Base-by-base conservation (phyloP, 92 coral and sea anemone genomes). In the Ricordea florida region DNA sequence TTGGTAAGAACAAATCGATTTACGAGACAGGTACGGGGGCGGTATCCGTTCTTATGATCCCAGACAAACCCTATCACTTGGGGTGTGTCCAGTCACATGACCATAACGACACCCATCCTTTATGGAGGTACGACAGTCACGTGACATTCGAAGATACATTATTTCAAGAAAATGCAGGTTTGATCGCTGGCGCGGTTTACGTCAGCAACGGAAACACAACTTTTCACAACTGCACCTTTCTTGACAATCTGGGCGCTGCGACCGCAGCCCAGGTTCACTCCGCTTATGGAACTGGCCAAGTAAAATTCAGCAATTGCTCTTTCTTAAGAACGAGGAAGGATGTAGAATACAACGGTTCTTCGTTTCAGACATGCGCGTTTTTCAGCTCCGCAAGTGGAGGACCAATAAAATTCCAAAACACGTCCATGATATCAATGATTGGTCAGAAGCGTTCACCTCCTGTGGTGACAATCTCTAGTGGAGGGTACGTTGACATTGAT, bases 401-500 rank as follows among this genome's bases (percentile, higher is more conserved):
- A 16, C 70, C 69, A 9, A 25, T 79, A 0, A 13, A 16, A n/a
- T 50, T 79, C 17, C 60, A 49, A 25, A 68, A 68, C 29, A 37
- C 77, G 1, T 46, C 85, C 1, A 30, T 79, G 79, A 0, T 79
- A 30, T 43, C 68, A 9, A 10, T 28, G 27, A 32, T 60, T 16
- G 36, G 43, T 7, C 23, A 32, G 35, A 44, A 58, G 27, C 38
- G 48, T 36, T 23, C 80, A 16, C 23, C 25, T 45, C 43, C 44
- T n/a, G 70, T 73, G 11, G 27, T 73, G 13, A 60, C 34, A 15
- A 78, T 88, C 47, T 64, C 62, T 26, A 78, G 67, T 29, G 86
- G 82, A 8, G 90, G 87, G 0, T 88, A 71, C 21, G 93, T 88
- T 6, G 49, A 58, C 66, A 73, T 73, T 6, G 80, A 59, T 18